Conservation (phyloP, 2,888 invertebrate species). For the Neria commutata region DNA sequence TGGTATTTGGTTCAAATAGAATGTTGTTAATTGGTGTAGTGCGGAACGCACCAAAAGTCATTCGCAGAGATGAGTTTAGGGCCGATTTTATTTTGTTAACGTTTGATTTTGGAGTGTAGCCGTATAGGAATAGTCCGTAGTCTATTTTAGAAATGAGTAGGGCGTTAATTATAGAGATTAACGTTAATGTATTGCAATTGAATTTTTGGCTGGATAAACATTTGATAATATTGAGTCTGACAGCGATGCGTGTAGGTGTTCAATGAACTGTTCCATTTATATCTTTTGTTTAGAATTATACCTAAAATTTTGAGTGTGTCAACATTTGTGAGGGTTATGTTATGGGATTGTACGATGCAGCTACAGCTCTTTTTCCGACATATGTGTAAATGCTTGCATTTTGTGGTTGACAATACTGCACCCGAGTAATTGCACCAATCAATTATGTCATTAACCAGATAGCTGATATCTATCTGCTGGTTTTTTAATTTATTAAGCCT, state of each 20-base stretch:
- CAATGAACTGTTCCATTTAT: not conserved
- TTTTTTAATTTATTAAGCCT: not conserved
- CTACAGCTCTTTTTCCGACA: not conserved
- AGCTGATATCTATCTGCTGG: not conserved
- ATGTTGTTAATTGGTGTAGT: conserved; percentile 24
- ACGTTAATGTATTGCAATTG: conserved; percentile 9
- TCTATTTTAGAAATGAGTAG: conserved; percentile 21
- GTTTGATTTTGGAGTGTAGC: conserved; percentile 2
- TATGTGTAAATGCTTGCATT: not conserved
- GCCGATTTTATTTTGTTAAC: conserved; percentile 15
- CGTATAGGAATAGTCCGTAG: conserved; percentile 16
- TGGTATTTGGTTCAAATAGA: conserved; percentile 14
- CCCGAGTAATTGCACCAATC: not conserved
- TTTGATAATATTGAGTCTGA: conserved; percentile 15
- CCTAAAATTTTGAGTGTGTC: not conserved
- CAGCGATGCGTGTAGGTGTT: not conserved
- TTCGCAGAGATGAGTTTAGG: conserved; percentile 12
- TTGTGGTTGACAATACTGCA: not conserved
- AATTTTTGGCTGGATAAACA: conserved; percentile 21
- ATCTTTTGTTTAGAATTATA: not conserved
- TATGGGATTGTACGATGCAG: not conserved
- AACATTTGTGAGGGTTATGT: not conserved
- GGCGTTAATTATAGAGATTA: conserved; percentile 13
- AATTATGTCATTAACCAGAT: not conserved
- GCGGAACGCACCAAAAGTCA: conserved; percentile 13